These are phyloP conservation scores for Mastomys natalensis DNA, from an alignment of 2,113 vertebrate genomes.

Conservation along the genomic window DNA sequence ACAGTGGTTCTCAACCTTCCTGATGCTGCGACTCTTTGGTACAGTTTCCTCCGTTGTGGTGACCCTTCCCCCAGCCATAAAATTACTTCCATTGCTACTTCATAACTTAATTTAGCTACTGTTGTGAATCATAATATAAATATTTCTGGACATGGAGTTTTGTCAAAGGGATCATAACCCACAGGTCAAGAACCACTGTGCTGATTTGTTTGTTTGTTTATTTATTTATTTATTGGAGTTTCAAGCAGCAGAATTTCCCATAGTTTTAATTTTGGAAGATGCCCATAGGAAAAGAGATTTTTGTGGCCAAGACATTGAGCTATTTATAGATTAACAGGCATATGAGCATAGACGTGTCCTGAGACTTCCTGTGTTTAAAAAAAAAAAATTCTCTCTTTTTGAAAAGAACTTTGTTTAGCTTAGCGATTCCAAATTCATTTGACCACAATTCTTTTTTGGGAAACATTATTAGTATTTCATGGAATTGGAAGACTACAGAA, in stretches of 20 bases:
- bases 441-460: conserved; percentile 23
- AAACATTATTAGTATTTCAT: conserved; percentile 65
- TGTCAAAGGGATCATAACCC: not conserved
- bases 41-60: not conserved
- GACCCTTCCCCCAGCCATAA: not conserved
- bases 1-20: not conserved
- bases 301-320: conserved; percentile 66
- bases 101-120: not conserved
- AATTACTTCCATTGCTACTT: not conserved
- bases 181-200: not conserved
- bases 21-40: not conserved
- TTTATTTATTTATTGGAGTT: not conserved
- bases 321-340: conserved; percentile 67
- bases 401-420: conserved; percentile 58
- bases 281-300: conserved; percentile 53
- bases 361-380: conserved; percentile 63
- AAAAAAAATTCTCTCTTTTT: not conserved
- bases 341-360: conserved; percentile 49
- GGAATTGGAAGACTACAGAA: not conserved
- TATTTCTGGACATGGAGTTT: not conserved
- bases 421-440: conserved; percentile 63
- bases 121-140: not conserved
- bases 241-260: conserved; percentile 53
- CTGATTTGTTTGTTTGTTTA: too few species aligned
- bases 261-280: conserved; percentile 63